Evolutionary conservation across 2,888 invertebrate genomes (phyloP), one percentile per base, ranked within the genome.

Genomic region (Macrosoma leucophasiata): DNA sequence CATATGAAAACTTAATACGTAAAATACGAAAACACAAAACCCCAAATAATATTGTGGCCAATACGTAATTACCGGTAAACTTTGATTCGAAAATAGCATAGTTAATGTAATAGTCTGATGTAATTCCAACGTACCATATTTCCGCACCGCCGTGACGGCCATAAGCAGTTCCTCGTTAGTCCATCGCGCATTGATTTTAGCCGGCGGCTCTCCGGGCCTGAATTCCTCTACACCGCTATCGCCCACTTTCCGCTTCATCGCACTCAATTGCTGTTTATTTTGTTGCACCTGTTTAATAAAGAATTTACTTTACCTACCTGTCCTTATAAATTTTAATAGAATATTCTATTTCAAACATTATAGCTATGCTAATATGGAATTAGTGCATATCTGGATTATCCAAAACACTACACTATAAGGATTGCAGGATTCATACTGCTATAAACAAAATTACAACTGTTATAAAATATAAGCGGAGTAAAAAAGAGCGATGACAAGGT

Each of bases 221-320:
- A 89, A 71, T 34, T 90, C 88, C 36, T 91, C 90, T 13, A 92
- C 79, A 0, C 81, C 81, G 1, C 68, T 43, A 34, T 82, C 82
- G 69, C 85, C 55, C 84, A 84, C 91, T 74, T 94, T 94, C 37
- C 93, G 89, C 69, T 95, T 95, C 63, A 95, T 84, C 25, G 93
- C 89, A 61, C 96, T 95, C 47, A 97, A 88, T 59, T 91, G 90
- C 72, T 97, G 97, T 64, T 97, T 97, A 75, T 97, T 96, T 52
- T 92, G 92, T 75, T 98, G 98, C 35, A 98, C 96, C 97, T 97
- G 29, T 13, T 8, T 7, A 2, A 19, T 8, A n/a, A 13, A 25
- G 10, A 24, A 25, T 20, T n/a, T n/a, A n/a, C n/a, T n/a, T n/a
- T n/a, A n/a, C n/a, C n/a, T n/a, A n/a, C n/a, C n/a, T n/a, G n/a